Percentiles rank a stretch among this genome's conserved stretches.
phyloP scores from a whole-genome alignment of 1,140 invertebrate species.

The Oreohelix idahoensis region DNA sequence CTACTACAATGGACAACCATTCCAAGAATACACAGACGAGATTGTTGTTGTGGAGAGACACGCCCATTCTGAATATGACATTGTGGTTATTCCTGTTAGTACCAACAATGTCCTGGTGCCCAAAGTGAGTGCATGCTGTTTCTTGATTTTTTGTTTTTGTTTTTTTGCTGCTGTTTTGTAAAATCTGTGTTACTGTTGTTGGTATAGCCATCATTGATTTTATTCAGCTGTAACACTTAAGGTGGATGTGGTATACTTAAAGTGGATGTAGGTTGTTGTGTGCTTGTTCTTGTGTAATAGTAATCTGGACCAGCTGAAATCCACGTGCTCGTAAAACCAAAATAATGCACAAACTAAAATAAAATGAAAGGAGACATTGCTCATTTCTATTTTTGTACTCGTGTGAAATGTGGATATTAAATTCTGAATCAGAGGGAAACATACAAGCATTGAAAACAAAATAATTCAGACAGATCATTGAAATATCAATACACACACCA shows the following conservation, averaged over 20 bases:
- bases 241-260: no score
- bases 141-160: neutral
- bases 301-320: neutral
- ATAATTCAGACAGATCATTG: no score
- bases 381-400: no score
- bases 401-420: no score
- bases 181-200: neutral
- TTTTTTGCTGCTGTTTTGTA: neutral
- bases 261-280: neutral
- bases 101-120: neutral
- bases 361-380: no score
- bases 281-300: neutral
- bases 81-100: slow-evolving; percentile 25
- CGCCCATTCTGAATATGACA: slow-evolving; percentile 29
- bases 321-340: no score
- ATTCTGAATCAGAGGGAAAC: no score
- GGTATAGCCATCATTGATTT: neutral
- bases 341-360: no score
- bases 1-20: neutral
- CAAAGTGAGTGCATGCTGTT: slow-evolving; percentile 19
- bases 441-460: no score
- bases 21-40: neutral
- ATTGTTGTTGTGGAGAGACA: slow-evolving; percentile 22
- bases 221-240: no score
- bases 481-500: no score